Evolutionary conservation across 2,888 invertebrate species (phyloP).

Genomic region (Hedychridium roseum): DNA sequence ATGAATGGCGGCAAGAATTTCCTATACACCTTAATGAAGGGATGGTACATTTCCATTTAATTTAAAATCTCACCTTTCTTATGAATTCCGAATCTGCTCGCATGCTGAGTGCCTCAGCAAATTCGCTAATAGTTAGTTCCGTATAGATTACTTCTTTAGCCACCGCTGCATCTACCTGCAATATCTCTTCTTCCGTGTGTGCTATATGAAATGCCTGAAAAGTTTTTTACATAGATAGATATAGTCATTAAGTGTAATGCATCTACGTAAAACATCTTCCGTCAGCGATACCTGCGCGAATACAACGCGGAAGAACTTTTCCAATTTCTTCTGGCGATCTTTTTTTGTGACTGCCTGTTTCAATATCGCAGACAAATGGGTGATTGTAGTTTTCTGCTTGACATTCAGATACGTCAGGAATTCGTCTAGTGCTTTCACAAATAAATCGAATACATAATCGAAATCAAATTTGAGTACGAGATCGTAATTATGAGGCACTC

Average conservation of each 20-base stretch:
- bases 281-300: conserved; percentile 64
- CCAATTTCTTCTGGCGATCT: conserved; percentile 64
- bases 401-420: too few relatives aligned
- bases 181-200: conserved; percentile 60
- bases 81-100: conserved; percentile 68
- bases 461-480: conserved; percentile 66
- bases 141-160: conserved; percentile 65
- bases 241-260: background rate
- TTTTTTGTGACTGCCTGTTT: conserved; percentile 63
- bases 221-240: background rate
- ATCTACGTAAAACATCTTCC: background rate
- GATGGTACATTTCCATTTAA: too few relatives aligned
- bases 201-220: conserved; percentile 62
- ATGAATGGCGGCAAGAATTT: too few relatives aligned
- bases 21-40: too few relatives aligned
- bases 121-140: conserved; percentile 68
- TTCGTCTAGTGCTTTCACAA: conserved; percentile 58
- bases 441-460: conserved; percentile 57
- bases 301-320: conserved; percentile 67
- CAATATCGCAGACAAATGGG: conserved; percentile 48
- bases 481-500: conserved; percentile 66
- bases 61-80: conserved; percentile 52
- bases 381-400: conserved; percentile 43
- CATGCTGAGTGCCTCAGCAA: conserved; percentile 70
- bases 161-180: conserved; percentile 58